Evolutionary conservation across 2,113 vertebrate species (phyloP), one percentile per base, ranked within the genome.

Genomic region (Oplegnathus fasciatus): DNA sequence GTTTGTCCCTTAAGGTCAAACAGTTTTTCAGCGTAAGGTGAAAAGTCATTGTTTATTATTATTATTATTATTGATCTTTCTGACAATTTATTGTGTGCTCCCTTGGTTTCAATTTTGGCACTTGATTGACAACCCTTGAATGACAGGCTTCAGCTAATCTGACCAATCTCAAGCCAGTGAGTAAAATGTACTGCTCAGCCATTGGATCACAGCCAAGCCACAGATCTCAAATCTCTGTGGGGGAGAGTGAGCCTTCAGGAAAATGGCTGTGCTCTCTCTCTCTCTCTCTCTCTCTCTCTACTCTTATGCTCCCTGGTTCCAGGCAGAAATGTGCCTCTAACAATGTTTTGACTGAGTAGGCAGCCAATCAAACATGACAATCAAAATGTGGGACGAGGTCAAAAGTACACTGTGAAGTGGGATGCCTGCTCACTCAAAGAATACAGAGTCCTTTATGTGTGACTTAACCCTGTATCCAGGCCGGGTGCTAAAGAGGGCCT

Each of bases 311-410:
- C 28, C 5, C 7, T 82, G 48, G 37, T 81, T 80, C 42, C 18
- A 60, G 58, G 54, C 78, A 80, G 75, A 88, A 60, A 84, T 76
- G 22, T 80, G 61, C 87, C 77, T 64, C 70, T 48, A 58, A 84
- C 50, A 58, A 57, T 84, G 60, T 76, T 86, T 82, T 84, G 85
- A 88, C 85, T 80, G 76, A 82, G 80, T 37, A 87, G 55, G 71
- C 82, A 75, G 69, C 84, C 86, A 88, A 70, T 88, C 81, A 86
- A 87, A 85, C 78, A 42, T 84, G 87, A 87, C 90, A 88, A 84
- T 86, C 72, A 84, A 85, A 92, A 91, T 80, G 79, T 88, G 83
- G 65, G 77, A 82, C 42, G 8, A 86, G 80, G 88, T 91, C 89
- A 93, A 84, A 89, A 61, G 83, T 78, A 78, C 78, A 77, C 8